Percentiles rank a stretch among this genome's conserved stretches.
These are phyloP conservation scores for Elaphurus davidianus DNA, from an alignment of 2,113 vertebrate species.

Conservation along the genomic window DNA sequence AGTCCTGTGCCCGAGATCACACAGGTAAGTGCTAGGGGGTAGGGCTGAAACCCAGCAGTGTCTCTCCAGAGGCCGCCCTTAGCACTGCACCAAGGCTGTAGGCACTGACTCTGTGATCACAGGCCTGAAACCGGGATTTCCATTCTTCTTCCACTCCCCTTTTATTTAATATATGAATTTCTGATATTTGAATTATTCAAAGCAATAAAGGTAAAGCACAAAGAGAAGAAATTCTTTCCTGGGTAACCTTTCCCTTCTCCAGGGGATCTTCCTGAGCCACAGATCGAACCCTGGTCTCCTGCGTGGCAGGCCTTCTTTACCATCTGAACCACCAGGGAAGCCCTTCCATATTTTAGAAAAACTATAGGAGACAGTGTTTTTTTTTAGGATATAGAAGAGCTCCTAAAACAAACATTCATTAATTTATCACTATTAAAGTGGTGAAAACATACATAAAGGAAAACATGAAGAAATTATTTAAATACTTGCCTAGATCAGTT, in stretches of 20 bases:
- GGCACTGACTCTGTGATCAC: neutral
- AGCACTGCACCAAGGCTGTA: too few relatives aligned
- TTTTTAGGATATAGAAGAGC: neutral
- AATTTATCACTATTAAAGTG: neutral
- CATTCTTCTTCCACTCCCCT: neutral
- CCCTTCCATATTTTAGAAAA: neutral
- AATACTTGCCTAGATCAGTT: neutral
- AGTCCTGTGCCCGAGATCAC: neutral
- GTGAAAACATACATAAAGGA: neutral
- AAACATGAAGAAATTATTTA: neutral
- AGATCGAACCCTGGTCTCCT: fast-evolving
- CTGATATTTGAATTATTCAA: neutral
- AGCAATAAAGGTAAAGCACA: neutral
- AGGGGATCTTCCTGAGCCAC: neutral
- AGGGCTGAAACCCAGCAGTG: neutral
- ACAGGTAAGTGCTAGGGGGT: neutral
- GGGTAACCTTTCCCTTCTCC: neutral
- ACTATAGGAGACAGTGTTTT: neutral
- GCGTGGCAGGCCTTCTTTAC: neutral
- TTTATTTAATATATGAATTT: neutral
- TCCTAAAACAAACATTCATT: neutral
- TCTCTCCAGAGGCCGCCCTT: neutral
- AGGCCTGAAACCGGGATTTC: neutral
- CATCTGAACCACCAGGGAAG: neutral
- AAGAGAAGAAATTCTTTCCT: neutral